Conservation (phyloP, 2,888 invertebrate genomes). For the Leptura quadrifasciata region DNA sequence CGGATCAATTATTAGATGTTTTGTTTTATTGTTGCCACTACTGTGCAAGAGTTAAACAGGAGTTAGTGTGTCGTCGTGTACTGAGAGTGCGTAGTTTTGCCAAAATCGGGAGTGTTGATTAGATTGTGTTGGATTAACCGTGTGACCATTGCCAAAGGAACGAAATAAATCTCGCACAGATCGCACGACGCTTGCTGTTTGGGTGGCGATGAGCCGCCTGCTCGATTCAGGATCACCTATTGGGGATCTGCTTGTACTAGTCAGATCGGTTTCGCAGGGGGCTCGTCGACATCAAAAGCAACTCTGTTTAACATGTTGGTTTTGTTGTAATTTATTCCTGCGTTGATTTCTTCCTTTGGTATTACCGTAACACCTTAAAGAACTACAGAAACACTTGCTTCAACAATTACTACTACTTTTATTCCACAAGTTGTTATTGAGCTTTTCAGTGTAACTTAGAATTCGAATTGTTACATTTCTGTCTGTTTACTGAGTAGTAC, state of each 20-base stretch:
- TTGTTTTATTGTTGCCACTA: conserved; percentile 26
- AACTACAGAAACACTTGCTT: conserved; percentile 26
- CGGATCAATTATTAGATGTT: conserved; percentile 36
- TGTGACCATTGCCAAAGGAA: conserved; percentile 30
- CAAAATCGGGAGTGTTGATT: conserved; percentile 36
- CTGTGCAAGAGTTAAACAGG: conserved; percentile 17
- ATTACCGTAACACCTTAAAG: conserved; percentile 18
- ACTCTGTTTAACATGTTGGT: background rate
- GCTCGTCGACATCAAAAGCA: background rate
- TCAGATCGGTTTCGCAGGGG: background rate
- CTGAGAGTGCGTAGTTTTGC: conserved; percentile 34
- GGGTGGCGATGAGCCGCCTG: background rate
- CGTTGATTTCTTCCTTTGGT: conserved; percentile 23
- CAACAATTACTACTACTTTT: conserved; percentile 13
- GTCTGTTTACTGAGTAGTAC: conserved; percentile 21
- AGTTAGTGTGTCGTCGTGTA: conserved; percentile 31
- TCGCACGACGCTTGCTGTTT: background rate
- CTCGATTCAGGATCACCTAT: background rate
- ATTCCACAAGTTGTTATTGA: conserved; percentile 13
- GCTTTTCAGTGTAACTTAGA: conserved; percentile 33
- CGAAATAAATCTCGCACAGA: no score
- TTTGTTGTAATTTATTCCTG: background rate
- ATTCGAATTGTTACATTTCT: conserved; percentile 17
- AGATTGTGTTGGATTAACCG: conserved; percentile 35
- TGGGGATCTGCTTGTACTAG: no score